phyloP scores from a whole-genome alignment of 2,113 vertebrate species.

The Dascyllus trimaculatus region DNA sequence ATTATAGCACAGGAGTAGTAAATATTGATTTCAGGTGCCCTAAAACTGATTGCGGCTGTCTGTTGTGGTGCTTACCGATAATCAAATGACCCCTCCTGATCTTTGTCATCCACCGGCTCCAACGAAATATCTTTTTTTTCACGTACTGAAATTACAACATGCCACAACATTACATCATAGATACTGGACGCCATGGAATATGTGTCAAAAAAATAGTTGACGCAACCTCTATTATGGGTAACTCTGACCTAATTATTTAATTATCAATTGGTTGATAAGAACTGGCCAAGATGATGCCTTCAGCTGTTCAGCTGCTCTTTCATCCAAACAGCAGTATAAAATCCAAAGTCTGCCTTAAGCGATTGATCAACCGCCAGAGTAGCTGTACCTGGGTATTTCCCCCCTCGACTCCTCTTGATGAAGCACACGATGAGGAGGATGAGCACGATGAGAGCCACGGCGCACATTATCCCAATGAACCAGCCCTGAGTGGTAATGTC shows the following conservation, averaged over 20 bases:
- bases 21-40: no score
- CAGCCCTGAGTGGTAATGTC: constrained; percentile 97
- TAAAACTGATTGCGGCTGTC: neutral
- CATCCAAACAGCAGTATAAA: neutral
- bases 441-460: constrained; percentile 95
- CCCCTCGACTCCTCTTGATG: constrained; percentile 96
- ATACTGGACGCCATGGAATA: neutral
- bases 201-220: neutral
- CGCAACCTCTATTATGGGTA: no score
- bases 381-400: constrained; percentile 93
- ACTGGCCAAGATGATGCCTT: neutral
- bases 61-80: constrained; percentile 89
- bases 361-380: no score
- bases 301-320: neutral
- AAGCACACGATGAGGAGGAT: constrained; percentile 97
- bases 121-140: constrained; percentile 94
- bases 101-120: constrained; percentile 91
- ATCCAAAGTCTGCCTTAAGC: neutral
- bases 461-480: constrained; percentile 99
- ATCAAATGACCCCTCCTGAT: constrained; percentile 95
- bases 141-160: constrained; percentile 86
- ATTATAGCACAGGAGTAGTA: neutral
- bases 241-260: no score
- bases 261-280: neutral
- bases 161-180: neutral